Percentiles rank a stretch among this genome's conserved stretches.
Conservation (phyloP, 2,888 invertebrate genomes). For the Drosophila prostipennis region DNA sequence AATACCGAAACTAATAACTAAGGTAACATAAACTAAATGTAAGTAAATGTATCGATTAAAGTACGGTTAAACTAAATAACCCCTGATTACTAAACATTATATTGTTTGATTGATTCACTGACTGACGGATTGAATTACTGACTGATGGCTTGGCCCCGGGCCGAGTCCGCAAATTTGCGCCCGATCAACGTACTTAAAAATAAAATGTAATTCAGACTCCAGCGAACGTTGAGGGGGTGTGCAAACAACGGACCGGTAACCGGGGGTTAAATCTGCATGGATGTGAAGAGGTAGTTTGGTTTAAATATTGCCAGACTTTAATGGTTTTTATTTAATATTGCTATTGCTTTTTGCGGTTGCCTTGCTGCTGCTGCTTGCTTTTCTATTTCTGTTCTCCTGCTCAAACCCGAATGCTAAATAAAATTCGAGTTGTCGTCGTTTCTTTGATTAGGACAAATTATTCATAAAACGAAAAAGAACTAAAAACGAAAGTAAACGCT, state of each 20-base stretch:
- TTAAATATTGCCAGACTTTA: constrained; percentile 34
- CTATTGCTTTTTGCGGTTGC: constrained; percentile 27
- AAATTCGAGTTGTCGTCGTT: constrained; percentile 32
- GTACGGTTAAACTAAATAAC: constrained; percentile 17
- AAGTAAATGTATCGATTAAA: constrained; percentile 3
- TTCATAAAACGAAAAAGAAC: constrained; percentile 27
- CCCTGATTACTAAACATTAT: constrained; percentile 31
- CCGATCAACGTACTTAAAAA: constrained; percentile 81
- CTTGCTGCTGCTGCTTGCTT: constrained; percentile 6
- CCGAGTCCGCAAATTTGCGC: background rate
- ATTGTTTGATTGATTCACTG: constrained; percentile 41
- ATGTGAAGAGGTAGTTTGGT: constrained; percentile 38
- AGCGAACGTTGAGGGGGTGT: constrained; percentile 67
- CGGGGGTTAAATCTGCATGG: constrained; percentile 12
- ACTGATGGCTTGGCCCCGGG: constrained; percentile 13
- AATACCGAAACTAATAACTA: constrained; percentile 34
- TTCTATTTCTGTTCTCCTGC: constrained; percentile 2
- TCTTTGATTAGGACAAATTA: constrained; percentile 10
- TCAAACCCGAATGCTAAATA: constrained; percentile 35
- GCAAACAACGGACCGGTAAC: background rate
- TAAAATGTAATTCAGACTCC: constrained; percentile 85
- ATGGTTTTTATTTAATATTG: constrained; percentile 18
- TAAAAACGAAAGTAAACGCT: constrained; percentile 47
- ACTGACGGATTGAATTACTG: constrained; percentile 40
- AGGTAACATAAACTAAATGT: constrained; percentile 26